phyloP scores from a whole-genome alignment of 2,113 vertebrate genomes.

The Oreochromis aureus region DNA sequence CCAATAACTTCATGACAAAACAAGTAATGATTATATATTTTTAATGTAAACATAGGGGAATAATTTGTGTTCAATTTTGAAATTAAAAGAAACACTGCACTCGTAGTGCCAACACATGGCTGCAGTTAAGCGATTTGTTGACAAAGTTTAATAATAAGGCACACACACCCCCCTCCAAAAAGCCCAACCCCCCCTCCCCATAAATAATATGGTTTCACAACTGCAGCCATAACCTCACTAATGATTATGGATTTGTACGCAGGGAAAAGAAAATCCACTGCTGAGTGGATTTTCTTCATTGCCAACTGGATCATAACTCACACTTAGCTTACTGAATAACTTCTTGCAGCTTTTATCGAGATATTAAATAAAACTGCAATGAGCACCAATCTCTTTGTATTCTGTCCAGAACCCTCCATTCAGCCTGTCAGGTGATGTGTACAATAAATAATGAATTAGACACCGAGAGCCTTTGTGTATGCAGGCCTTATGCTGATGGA shows the following conservation, averaged over 20 bases:
- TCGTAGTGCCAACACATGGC: background rate
- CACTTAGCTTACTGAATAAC: background rate
- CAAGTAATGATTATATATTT: background rate
- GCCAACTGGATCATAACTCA: background rate
- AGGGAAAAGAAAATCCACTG: background rate
- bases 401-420: background rate
- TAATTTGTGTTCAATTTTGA: background rate
- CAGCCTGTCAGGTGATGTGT: background rate
- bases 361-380: background rate
- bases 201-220: background rate
- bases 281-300: background rate
- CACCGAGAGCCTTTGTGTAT: background rate
- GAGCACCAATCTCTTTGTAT: background rate
- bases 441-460: background rate
- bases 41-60: accelerated
- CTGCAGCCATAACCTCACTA: background rate
- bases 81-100: background rate
- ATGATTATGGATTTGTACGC: background rate
- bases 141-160: background rate
- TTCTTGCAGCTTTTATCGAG: background rate
- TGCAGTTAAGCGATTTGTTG: background rate
- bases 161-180: no score
- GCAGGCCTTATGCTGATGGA: background rate
- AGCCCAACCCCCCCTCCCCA: background rate
- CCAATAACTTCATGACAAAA: background rate